These are phyloP conservation scores for Arctia plantaginis DNA, from an alignment of 2,888 invertebrate species.

Conservation along the genomic window DNA sequence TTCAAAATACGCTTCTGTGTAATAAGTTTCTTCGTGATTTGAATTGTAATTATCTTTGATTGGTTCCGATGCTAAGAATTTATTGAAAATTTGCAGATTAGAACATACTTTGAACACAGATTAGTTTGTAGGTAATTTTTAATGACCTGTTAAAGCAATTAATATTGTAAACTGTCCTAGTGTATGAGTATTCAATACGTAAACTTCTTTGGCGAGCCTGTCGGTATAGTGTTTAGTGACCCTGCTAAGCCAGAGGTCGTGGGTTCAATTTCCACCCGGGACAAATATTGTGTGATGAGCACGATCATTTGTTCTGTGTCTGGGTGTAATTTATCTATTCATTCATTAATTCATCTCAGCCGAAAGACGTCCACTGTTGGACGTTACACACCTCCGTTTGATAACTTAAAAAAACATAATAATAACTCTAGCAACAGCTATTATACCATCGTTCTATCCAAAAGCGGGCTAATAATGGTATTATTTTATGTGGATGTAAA, in stretches of 20 bases:
- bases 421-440: constrained; percentile 12
- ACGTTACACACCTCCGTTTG: no score
- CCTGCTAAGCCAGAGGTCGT: no score
- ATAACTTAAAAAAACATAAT: no score
- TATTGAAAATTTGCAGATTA: neutral
- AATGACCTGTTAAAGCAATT: neutral
- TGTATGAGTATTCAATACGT: no score
- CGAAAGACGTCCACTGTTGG: no score
- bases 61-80: constrained; percentile 9
- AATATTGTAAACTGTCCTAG: neutral
- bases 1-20: constrained; percentile 12
- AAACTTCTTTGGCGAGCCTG: no score
- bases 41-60: constrained; percentile 15
- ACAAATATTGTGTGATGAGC: no score
- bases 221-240: no score
- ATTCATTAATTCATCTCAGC: no score
- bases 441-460: neutral
- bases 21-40: constrained; percentile 11
- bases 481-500: constrained; percentile 9
- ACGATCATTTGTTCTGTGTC: no score
- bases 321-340: no score
- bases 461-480: constrained; percentile 11
- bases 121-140: neutral
- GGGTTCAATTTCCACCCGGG: no score
- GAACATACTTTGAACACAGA: neutral